phyloP scores from a whole-genome alignment of 1,140 invertebrate genomes.

The Ooceraea biroi region DNA sequence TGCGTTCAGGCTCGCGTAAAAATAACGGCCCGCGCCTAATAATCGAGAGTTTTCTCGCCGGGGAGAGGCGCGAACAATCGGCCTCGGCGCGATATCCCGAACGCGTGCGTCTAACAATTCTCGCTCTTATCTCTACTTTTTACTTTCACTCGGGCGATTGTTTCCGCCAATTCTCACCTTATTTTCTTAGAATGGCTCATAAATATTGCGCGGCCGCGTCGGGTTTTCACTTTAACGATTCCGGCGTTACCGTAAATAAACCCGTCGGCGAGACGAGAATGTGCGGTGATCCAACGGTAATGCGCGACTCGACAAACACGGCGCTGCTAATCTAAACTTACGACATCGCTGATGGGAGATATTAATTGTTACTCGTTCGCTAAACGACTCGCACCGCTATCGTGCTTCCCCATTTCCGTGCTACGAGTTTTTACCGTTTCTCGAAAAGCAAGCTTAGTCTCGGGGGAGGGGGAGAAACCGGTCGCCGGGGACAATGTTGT shows the following conservation, averaged over 20 bases:
- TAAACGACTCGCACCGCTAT: background rate
- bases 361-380: background rate
- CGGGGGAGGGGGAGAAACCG: background rate
- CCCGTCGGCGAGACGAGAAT: too few relatives aligned
- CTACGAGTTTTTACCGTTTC: background rate
- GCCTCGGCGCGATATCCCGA: background rate
- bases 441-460: background rate
- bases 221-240: conserved; percentile 55
- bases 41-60: too few relatives aligned
- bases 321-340: background rate
- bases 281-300: background rate
- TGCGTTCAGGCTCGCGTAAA: too few relatives aligned
- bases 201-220: conserved; percentile 35
- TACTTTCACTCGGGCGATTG: conserved; percentile 62
- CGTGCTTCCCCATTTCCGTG: too few relatives aligned
- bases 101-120: conserved; percentile 19
- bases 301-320: conserved; percentile 1
- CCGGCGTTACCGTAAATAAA: conserved; percentile 19
- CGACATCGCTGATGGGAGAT: background rate
- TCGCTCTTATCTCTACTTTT: conserved; percentile 39
- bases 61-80: too few relatives aligned
- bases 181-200: conserved; percentile 54
- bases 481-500: conserved; percentile 14
- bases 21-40: too few relatives aligned
- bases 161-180: conserved; percentile 57